Base-by-base conservation (phyloP, 2,888 invertebrate species). In the Heterodera filipjevi region DNA sequence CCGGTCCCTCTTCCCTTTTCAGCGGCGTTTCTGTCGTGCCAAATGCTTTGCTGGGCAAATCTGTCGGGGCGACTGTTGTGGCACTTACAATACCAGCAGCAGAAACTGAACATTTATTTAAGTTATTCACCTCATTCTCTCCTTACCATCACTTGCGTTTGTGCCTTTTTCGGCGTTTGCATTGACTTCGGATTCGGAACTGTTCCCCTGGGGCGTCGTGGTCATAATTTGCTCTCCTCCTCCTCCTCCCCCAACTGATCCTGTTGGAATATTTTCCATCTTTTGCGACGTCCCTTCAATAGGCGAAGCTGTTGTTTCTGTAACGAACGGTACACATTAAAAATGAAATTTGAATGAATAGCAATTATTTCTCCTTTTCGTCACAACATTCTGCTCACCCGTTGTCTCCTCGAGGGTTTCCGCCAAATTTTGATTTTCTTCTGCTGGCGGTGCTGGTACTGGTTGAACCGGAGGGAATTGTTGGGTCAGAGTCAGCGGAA, bases 391-490 rank as follows among this genome's bases (percentile, higher is more conserved):
- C 22, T 6, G n/a, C 12, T 27, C 59, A 59, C 59, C 59, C n/a
- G 59, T 59, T 59, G 59, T 22, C 22, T n/a, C 12, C 27, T 8
- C 8, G n/a, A 27, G n/a, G 27, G n/a, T 59, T n/a, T 59, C 59
- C n/a, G 8, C 59, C 59, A 59, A 27, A 59, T 59, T 59, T 59
- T 59, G 59, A 27, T 8, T n/a, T 59, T 59, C 8, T 5, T n/a
- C n/a, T 59, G n/a, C 59, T n/a, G 59, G 59, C 59, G 59, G 59
- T 59, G 59, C 59, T n/a, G 59, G 59, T 5, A 59, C 59, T n/a
- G 59, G 59, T n/a, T 59, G 59, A 59, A 59, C 59, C n/a, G 59
- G 59, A 27, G 59, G 59, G 22, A 59, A 59, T n/a, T 59, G n/a
- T 59, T 59, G 59, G 59, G 8, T 6, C 12, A 27, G n/a, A n/a